A percentile compares a stretch with the other conserved stretches of the same genome.
Conservation (phyloP, 1,140 invertebrate species). For the Dendroctonus valens region DNA sequence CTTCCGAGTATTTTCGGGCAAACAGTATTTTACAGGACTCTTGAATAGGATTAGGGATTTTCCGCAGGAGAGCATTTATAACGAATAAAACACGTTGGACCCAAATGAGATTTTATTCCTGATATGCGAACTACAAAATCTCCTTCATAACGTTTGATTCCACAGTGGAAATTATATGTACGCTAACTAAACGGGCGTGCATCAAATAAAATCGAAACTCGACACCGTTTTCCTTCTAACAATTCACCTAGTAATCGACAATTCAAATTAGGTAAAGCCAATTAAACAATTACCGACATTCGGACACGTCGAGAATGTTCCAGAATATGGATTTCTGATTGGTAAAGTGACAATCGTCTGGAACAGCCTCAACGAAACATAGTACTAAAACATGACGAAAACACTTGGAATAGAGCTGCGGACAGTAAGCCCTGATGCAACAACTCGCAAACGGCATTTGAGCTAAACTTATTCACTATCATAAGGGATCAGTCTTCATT, state of each 20-base stretch:
- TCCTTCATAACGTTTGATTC: constrained; percentile 24
- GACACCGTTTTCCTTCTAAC: no score
- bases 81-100: no score
- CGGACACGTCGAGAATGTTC: not conserved
- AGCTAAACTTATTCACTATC: constrained; percentile 38
- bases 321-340: not conserved
- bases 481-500: constrained; percentile 42
- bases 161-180: constrained; percentile 20
- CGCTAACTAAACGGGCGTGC: constrained; percentile 4
- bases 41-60: no score
- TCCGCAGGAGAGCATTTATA: no score
- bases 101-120: constrained; percentile 12
- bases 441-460: constrained; percentile 42
- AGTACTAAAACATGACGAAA: no score
- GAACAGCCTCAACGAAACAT: no score
- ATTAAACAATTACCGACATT: constrained; percentile 7
- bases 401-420: constrained; percentile 23
- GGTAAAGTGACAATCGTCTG: not conserved
- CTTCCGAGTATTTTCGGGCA: no score
- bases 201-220: constrained; percentile 5
- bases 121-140: constrained; percentile 31
- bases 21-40: no score
- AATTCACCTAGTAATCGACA: not conserved
- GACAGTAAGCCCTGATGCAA: constrained; percentile 20
- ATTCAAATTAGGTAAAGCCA: not conserved